Evolutionary conservation across 2,888 invertebrate species (phyloP), one percentile per base, ranked within the genome.

Genomic region (Meghimatium bilineatum): DNA sequence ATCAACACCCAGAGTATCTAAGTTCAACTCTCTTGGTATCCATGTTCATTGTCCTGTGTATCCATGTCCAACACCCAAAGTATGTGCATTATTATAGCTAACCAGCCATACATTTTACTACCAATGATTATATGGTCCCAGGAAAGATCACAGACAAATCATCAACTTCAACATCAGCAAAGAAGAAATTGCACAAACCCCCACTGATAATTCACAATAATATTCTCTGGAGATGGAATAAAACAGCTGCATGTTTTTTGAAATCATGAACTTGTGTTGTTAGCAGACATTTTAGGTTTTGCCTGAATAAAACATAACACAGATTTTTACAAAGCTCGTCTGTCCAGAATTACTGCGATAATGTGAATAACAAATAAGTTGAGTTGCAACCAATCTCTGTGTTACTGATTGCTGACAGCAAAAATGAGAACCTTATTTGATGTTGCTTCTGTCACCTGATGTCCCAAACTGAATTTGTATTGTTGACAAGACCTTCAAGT

Each of bases 381-480:
- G 5, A 26, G 8, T 26, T 71, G 26, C 20, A 71, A 34, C 36
- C 26, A 71, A 38, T 10, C 44, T 44, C 69, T 38, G 67, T 26
- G 26, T 20, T 26, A 5, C n/a, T 49, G 72, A 44, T 29, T n/a
- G 26, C 44, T 34, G n/a, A 26, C 72, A 38, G 36, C 17, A 56
- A 56, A 3, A 23, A 20, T 56, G 23, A 23, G 17, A 17, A 17
- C 8, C 23, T 23, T 56, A 20, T 56, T 23, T 56, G 20, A 56
- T 23, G 20, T 3, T 56, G 23, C 20, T 17, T 56, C 14, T 78
- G 89, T 90, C 89, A 91, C 86, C 90, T 90, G 71, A 80, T 85
- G 36, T 88, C 87, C 90, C 90, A 91, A n/a, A 90, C 88, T 81
- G 89, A 89, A 78, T 88, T 87, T 52, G 89, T 88, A 85, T 89